Evolutionary conservation across 1,140 invertebrate species (phyloP).

Genomic region (Propsilocerus akamusi): DNA sequence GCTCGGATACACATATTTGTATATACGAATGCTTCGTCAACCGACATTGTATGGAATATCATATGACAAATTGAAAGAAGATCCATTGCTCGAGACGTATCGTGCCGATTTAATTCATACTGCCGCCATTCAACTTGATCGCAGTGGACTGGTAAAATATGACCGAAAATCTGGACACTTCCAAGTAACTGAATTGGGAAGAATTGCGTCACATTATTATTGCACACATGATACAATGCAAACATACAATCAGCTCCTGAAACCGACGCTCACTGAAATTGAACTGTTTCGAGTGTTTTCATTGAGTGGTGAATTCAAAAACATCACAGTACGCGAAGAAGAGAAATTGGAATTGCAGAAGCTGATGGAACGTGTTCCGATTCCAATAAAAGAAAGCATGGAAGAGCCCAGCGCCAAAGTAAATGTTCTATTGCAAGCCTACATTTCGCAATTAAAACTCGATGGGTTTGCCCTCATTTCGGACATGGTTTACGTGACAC

Average conservation of each 20-base stretch:
- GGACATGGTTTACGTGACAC: conserved; percentile 99
- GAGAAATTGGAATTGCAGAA: conserved; percentile 96
- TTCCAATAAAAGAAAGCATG: conserved; percentile 97
- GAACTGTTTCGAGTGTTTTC: conserved; percentile 98
- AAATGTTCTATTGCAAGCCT: conserved; percentile 83
- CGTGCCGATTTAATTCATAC: conserved; percentile 94
- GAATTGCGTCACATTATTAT: too few species aligned
- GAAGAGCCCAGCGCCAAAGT: conserved; percentile 98
- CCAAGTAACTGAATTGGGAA: conserved; percentile 55
- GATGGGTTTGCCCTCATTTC: conserved; percentile 98
- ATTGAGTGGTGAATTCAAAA: conserved; percentile 83
- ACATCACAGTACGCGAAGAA: conserved; percentile 90
- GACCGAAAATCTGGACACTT: conserved; percentile 91
- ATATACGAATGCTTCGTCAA: conserved; percentile 73
- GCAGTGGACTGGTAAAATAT: conserved; percentile 85
- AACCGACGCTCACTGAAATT: conserved; percentile 93
- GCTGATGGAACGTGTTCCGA: conserved; percentile 92
- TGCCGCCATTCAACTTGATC: conserved; percentile 78
- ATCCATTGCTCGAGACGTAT: conserved; percentile 70
- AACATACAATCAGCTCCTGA: conserved; percentile 91
- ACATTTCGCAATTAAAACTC: conserved; percentile 95
- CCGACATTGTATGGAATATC: conserved; percentile 80
- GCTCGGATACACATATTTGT: conserved; percentile 94
- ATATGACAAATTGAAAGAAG: conserved; percentile 59
- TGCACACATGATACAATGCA: conserved; percentile 93